Evolutionary conservation across 64 coral and sea anemone species (phyloP).

Genomic region (Pocillopora damicornis): DNA sequence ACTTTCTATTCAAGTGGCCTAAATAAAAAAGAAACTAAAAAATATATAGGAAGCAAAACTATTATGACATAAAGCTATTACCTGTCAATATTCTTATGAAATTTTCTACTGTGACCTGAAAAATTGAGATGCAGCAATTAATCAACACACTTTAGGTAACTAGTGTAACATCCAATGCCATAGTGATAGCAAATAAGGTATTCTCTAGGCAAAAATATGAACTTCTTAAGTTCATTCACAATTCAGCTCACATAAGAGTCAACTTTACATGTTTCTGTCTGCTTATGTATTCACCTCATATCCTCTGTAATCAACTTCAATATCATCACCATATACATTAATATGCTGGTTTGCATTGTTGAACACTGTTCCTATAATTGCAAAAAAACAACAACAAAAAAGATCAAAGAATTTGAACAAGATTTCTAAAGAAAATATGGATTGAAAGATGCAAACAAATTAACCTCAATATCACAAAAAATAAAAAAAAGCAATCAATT

Average conservation of each 20-base stretch:
- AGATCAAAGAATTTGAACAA: not conserved
- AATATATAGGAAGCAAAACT: not conserved
- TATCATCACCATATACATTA: conserved; percentile 98
- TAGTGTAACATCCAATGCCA: too few species aligned
- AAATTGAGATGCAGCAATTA: not conserved
- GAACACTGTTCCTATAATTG: conserved; percentile 74
- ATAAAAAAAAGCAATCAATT: too few species aligned
- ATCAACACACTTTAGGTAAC: not conserved
- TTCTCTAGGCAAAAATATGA: too few species aligned
- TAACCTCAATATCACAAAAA: not conserved
- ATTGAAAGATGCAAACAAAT: too few species aligned
- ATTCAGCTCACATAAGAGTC: too few species aligned
- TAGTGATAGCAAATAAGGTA: too few species aligned
- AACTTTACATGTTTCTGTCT: not conserved
- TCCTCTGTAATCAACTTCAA: conserved; percentile 98
- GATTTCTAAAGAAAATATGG: not conserved
- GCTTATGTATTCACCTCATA: conserved; percentile 58
- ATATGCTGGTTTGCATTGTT: conserved; percentile 96
- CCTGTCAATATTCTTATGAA: conserved; percentile 95
- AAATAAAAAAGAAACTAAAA: not conserved
- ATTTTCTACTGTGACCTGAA: conserved; percentile 92
- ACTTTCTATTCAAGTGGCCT: too few species aligned
- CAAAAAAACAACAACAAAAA: not conserved
- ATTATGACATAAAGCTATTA: not conserved
- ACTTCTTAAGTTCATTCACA: too few species aligned